phyloP scores from a whole-genome alignment of 2,113 vertebrate genomes.

The Fukomys damarensis region DNA sequence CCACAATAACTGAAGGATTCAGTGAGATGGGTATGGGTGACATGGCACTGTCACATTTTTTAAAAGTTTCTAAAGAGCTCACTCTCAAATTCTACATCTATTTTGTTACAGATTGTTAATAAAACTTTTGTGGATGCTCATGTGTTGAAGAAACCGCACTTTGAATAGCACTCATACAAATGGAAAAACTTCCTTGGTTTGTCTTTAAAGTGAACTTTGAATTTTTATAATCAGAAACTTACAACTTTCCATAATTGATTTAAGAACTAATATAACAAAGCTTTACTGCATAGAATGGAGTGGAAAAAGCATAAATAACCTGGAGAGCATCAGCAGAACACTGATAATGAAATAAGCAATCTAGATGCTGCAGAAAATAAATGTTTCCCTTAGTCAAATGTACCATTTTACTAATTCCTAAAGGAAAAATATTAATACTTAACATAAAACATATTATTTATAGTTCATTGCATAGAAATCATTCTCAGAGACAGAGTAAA shows the following conservation, averaged over 20 bases:
- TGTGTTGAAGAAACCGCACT: neutral
- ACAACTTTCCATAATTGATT: neutral
- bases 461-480: neutral
- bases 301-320: neutral
- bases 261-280: neutral
- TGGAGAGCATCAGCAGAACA: neutral
- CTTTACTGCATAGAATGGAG: neutral
- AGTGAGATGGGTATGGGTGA: neutral
- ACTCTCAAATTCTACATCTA: neutral
- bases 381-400: neutral
- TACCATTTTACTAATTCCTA: slow-evolving; percentile 46
- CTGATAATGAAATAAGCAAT: neutral
- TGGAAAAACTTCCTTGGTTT: neutral
- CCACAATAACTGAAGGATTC: neutral
- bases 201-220: slow-evolving; percentile 4
- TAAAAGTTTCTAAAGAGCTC: neutral
- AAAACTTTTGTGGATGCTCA: neutral
- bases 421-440: neutral
- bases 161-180: neutral
- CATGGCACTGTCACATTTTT: neutral
- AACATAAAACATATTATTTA: slow-evolving; percentile 23
- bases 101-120: neutral
- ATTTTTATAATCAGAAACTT: neutral
- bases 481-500: neutral
- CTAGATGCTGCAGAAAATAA: neutral